These are phyloP conservation scores for Pleuronectes platessa DNA, from an alignment of 2,113 vertebrate species.

Conservation along the genomic window DNA sequence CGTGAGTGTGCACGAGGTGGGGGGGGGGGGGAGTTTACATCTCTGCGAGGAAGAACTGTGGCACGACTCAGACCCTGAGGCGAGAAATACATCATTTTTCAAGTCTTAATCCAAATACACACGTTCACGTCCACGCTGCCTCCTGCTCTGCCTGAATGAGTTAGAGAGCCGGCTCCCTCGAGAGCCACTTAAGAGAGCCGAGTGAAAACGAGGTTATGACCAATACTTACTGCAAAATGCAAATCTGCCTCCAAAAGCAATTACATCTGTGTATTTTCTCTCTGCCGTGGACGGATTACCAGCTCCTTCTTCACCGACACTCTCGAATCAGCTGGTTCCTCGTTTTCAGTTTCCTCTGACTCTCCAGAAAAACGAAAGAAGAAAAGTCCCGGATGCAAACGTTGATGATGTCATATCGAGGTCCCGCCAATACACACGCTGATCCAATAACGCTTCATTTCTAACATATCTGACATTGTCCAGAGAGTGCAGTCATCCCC, in stretches of 20 bases:
- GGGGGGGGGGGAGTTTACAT: constrained; percentile 40
- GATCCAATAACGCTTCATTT: too few species aligned
- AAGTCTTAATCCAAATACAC: constrained; percentile 8
- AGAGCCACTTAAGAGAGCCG: constrained; percentile 67
- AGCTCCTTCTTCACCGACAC: not conserved
- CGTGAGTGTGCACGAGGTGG: constrained; percentile 10
- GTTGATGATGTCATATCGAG: too few species aligned
- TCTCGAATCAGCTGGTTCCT: not conserved
- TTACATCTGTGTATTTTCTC: too few species aligned
- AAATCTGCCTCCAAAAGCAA: too few species aligned
- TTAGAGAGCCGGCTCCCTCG: constrained; percentile 54
- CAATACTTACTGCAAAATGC: constrained; percentile 46
- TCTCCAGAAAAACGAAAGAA: too few species aligned
- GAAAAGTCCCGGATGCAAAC: too few species aligned
- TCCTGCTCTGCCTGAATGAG: constrained; percentile 56
- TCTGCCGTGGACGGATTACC: too few species aligned
- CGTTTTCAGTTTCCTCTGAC: too few species aligned
- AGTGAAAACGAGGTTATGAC: constrained; percentile 71
- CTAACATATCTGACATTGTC: not conserved
- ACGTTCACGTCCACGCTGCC: constrained; percentile 10
- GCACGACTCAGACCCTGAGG: constrained; percentile 58
- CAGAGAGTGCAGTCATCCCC: not conserved
- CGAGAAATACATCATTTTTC: constrained; percentile 36
- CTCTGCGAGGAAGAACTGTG: constrained; percentile 40
- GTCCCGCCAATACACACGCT: too few species aligned